A percentile compares a stretch with the other conserved stretches of the same genome.
Conservation (phyloP, 2,113 vertebrate genomes). For the Nerophis ophidion region DNA sequence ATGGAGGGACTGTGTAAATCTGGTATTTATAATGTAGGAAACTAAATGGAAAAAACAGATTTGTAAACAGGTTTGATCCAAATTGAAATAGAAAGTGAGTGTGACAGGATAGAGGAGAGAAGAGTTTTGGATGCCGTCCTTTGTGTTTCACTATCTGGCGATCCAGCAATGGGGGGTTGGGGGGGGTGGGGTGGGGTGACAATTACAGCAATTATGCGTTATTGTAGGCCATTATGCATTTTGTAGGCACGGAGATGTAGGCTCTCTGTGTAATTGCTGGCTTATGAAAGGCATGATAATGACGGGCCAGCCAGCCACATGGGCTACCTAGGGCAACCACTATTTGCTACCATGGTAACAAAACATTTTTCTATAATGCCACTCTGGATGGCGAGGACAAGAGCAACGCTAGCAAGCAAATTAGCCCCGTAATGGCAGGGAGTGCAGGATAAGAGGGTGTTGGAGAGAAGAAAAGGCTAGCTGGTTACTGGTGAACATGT, state of each 20-base stretch:
- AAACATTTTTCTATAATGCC: slow-evolving; percentile 68
- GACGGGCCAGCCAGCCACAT: slow-evolving; percentile 35
- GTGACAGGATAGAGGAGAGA: neutral
- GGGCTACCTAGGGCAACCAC: slow-evolving; percentile 49
- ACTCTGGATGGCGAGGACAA: slow-evolving; percentile 56
- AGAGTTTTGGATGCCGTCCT: slow-evolving; percentile 14
- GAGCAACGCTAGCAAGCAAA: slow-evolving; percentile 61
- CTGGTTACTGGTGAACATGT: slow-evolving; percentile 31
- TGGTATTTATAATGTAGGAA: too few species aligned
- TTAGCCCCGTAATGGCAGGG: slow-evolving; percentile 58
- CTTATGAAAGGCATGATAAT: slow-evolving; percentile 62
- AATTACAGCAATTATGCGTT: slow-evolving; percentile 68
- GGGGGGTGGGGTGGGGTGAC: slow-evolving; percentile 38
- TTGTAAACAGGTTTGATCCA: too few species aligned
- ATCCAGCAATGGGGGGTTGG: slow-evolving; percentile 47
- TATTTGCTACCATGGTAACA: slow-evolving; percentile 65
- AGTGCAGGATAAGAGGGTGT: slow-evolving; percentile 36
- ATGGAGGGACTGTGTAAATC: neutral
- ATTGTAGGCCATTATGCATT: slow-evolving; percentile 68
- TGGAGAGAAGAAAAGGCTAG: slow-evolving; percentile 29
- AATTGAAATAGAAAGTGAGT: neutral
- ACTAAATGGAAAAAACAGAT: neutral
- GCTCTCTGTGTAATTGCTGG: slow-evolving; percentile 60
- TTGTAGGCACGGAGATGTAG: slow-evolving; percentile 61
- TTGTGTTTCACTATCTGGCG: slow-evolving; percentile 36